A percentile compares a stretch with the other conserved stretches of the same genome.
phyloP scores from a whole-genome alignment of 30 jellyfish, hydroid and myxozoan species.

The Aurelia sp. region DNA sequence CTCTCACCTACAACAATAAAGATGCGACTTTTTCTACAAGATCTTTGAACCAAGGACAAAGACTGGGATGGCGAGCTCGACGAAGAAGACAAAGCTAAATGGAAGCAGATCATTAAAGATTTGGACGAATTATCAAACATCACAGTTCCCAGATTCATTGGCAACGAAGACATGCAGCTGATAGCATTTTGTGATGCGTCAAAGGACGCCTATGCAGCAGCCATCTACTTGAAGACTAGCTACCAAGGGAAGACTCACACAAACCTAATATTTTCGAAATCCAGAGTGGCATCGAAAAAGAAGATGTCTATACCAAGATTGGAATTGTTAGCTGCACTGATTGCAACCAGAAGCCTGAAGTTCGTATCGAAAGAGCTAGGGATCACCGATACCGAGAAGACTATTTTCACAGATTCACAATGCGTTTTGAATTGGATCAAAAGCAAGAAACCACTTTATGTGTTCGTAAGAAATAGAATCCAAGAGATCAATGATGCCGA shows the following conservation, averaged over 20 bases:
- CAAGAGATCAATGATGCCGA: slow-evolving; percentile 18
- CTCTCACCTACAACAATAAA: slow-evolving; percentile 31
- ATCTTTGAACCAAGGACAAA: slow-evolving; percentile 29
- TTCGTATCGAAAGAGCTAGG: slow-evolving; percentile 5
- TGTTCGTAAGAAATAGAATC: slow-evolving; percentile 33
- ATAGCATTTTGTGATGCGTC: slow-evolving; percentile 48
- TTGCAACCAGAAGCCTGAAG: slow-evolving; percentile 17
- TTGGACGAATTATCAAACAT: neutral
- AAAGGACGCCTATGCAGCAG: slow-evolving; percentile 12
- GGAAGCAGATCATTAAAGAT: slow-evolving; percentile 14
- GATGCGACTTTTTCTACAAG: slow-evolving; percentile 26
- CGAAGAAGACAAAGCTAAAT: neutral
- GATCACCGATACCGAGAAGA: neutral
- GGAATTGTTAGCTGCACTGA: slow-evolving; percentile 19
- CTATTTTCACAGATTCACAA: slow-evolving; percentile 36
- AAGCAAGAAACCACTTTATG: slow-evolving; percentile 15
- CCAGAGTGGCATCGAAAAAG: slow-evolving; percentile 29
- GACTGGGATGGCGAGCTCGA: slow-evolving; percentile 51
- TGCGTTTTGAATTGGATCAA: slow-evolving; percentile 34
- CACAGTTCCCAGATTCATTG: slow-evolving; percentile 31
- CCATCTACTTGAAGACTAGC: slow-evolving; percentile 16
- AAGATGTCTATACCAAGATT: slow-evolving; percentile 35
- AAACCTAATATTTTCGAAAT: slow-evolving; percentile 16
- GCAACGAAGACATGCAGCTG: slow-evolving; percentile 14
- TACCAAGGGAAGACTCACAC: neutral